Base-by-base conservation (phyloP, 2,888 invertebrate genomes). In the Drosophila diplacantha region DNA sequence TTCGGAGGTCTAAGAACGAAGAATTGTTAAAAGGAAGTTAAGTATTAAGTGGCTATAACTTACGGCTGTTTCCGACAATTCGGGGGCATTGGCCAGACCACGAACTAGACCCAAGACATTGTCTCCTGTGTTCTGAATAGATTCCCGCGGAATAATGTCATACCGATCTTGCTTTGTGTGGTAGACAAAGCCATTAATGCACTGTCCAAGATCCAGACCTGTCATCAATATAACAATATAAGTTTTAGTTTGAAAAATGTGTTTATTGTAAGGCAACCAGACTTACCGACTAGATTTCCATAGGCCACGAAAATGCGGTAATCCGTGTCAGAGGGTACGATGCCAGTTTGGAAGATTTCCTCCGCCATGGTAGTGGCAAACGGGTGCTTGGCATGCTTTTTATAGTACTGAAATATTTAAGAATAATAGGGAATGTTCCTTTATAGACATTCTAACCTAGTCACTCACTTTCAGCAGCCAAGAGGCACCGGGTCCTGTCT, bases 121-220 rank as follows among this genome's bases (percentile, higher is more conserved):
- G 64, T 93, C 91, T 0, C 94, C 95, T 5, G 93, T 92, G 72
- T 91, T 89, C 85, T 95, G 95, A 31, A 94, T 83, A 3, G 93
- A 92, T 1, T 93, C 94, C 0, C 89, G 85, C 12, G 90, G 90
- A 29, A 95, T 90, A 8, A 91, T 87, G 4, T 90, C 89, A 0
- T 91, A 90, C 31, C 84, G 86, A 85, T 95, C 95, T 87, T 92
- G 92, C 46, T 91, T 90, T 0, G 95, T 94, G 87, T 94, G 94
- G 86, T 94, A 95, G 22, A 94, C 92, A 83, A 91, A 92, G 0
- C 94, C 94, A 89, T 94, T 93, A 49, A 92, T 90, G 7, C 90
- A 89, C 83, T 93, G 93, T 0, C 94, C 95, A 75, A 95, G 90
- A 86, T 95, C 95, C 37, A 94, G 85, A n/a, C 94, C 94, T 75